Base-by-base conservation (phyloP, 2,113 vertebrate genomes). In the Cervus canadensis region DNA sequence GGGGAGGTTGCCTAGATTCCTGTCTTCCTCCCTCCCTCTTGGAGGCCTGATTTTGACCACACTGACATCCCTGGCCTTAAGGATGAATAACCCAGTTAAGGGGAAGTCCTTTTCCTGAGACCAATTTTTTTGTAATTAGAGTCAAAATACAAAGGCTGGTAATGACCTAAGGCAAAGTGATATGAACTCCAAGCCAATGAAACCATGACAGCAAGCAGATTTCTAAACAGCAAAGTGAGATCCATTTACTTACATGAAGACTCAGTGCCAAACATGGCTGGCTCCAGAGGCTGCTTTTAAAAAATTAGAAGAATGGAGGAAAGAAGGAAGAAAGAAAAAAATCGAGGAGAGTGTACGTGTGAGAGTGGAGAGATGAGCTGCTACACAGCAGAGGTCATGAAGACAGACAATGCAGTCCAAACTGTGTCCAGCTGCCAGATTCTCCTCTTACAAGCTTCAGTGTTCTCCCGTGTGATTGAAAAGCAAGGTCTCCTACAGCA, bases 231-330 rank as follows among this genome's bases (percentile, higher is more conserved):
- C 97, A 97, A 97, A 99, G 99, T 91, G 86, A 92, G 92, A 98
- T 98, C 93, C 97, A 74, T 98, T 98, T 99, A 99, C 99, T 99
- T 99, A 99, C 99, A 99, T 99, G 99, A 99, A 97, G 99, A 99
- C 98, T 99, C 99, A 96, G 99, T 99, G 99, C 99, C 99, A 99
- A 99, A 99, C 99, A 99, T 99, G 99, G 99, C 99, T 99, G 99
- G 99, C 99, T 99, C 97, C 99, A 98, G 99, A 99, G 99, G 99
- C 99, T 99, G 99, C 98, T 99, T 98, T 98, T 98, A 98, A 98
- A 99, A 98, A 99, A 94, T 94, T 91, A 97, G 95, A 98, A 97
- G 97, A 98, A 97, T 84, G 90, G 95, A 90, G 87, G n/a, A 36
- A 94, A 97, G 91, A 97, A 97, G 85, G 13, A 86, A 95, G 95